Conservation (phyloP, 2,113 vertebrate species). For the Myotis brandtii region DNA sequence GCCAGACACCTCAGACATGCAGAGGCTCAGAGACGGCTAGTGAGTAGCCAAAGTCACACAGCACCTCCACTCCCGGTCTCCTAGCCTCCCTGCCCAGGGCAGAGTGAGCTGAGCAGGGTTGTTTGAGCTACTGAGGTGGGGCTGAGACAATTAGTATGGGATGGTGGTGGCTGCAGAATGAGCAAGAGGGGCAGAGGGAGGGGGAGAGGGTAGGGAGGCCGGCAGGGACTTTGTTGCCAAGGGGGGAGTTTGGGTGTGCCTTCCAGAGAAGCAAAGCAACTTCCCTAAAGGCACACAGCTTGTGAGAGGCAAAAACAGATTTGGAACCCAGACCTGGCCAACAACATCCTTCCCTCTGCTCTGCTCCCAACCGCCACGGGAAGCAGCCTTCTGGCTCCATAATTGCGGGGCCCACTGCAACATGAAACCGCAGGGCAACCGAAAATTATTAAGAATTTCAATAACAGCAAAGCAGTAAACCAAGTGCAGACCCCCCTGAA, state of each 20-base stretch:
- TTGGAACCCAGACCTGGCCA: neutral
- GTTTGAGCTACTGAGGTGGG: neutral
- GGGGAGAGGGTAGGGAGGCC: neutral
- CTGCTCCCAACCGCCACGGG: neutral
- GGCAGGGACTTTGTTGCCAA: neutral
- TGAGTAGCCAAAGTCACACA: neutral
- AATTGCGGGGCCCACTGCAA: neutral
- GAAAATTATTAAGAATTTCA: neutral
- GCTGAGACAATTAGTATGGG: neutral
- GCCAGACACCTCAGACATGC: neutral
- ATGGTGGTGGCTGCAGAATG: neutral
- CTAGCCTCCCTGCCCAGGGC: neutral
- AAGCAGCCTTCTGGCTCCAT: neutral
- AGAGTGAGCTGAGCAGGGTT: neutral
- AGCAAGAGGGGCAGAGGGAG: accelerated
- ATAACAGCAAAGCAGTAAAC: too few species aligned
- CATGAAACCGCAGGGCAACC: neutral
- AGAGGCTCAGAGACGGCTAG: neutral
- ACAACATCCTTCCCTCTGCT: neutral
- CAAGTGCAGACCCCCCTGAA: neutral
- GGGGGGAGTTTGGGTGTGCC: too few species aligned
- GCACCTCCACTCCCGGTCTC: neutral
- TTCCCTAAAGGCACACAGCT: neutral
- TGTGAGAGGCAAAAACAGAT: neutral
- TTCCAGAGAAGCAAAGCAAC: neutral